Evolutionary conservation across 2,888 invertebrate genomes (phyloP).

Genomic region (Caenorhabditis panamensis): DNA sequence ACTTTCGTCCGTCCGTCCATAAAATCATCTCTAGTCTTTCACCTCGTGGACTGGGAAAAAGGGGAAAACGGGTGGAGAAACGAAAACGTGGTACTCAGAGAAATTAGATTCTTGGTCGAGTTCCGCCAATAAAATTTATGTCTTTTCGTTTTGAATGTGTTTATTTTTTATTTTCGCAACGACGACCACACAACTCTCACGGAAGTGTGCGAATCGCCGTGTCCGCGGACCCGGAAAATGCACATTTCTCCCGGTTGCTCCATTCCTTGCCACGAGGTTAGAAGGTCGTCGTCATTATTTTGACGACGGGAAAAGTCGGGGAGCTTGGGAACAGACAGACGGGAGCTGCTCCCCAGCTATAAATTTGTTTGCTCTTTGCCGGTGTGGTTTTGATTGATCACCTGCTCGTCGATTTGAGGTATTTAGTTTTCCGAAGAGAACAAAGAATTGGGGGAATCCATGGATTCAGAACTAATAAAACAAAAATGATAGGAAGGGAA

Average conservation of each 20-base stretch:
- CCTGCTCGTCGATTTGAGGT: conserved; percentile 18
- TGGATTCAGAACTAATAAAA: neutral
- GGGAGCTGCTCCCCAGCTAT: neutral
- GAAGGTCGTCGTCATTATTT: conserved; percentile 28
- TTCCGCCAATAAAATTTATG: conserved; percentile 57
- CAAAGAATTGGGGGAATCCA: neutral
- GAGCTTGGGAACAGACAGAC: conserved; percentile 4
- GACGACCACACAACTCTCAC: conserved; percentile 7
- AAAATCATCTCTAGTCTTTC: conserved; percentile 12
- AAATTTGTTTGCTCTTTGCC: conserved; percentile 27
- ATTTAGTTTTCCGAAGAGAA: neutral
- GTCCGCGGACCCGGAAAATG: conserved; percentile 43
- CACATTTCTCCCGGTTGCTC: conserved; percentile 2
- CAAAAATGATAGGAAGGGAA: too few species aligned
- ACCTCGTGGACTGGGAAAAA: too few species aligned
- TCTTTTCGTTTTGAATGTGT: conserved; percentile 45
- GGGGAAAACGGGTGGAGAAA: neutral
- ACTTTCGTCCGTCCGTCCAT: conserved; percentile 1
- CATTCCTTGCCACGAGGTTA: neutral
- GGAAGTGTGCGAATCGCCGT: conserved; percentile 6
- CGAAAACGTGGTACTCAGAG: neutral
- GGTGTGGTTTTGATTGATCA: conserved; percentile 60
- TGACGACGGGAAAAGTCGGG: neutral
- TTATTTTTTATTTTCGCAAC: conserved; percentile 51
- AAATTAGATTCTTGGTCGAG: conserved; percentile 48